Evolutionary conservation across 2,888 invertebrate genomes (phyloP), one percentile per base, ranked within the genome.

Genomic region (Polydrusus tereticollis): DNA sequence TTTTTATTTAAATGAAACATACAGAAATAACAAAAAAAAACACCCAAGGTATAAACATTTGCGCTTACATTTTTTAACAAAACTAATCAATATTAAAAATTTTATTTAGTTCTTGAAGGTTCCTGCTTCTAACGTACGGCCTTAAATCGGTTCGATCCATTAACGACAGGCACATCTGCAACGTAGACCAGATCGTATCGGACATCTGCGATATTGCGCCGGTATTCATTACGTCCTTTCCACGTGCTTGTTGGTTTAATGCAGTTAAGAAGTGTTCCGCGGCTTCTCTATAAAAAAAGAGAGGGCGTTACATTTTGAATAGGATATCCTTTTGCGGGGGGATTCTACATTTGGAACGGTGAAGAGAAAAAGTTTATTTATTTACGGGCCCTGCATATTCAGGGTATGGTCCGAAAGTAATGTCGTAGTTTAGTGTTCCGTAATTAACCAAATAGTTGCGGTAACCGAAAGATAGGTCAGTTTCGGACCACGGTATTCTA

Each of bases 201-300:
- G 97, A 97, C 93, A 94, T 94, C 72, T 89, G 88, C 1, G 86
- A 85, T 50, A 87, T 81, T 29, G 83, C 80, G 76, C 85, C 86
- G 60, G 84, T 83, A 63, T 86, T 83, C 16, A 79, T 75, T 0
- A 83, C 80, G 36, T 90, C 90, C 82, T 89, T 91, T 14, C 90
- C 94, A 75, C 90, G 91, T 20, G 93, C 90, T 87, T 99, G 99
- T 85, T 97, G 93, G 85, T 96, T 97, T 38, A 99, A 86, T 0
- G 98, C 98, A 2, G 93, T 93, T 58, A 99, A 85, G 80, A 99
- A 93, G 87, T 99, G 99, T 84, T 98, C 98, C 12, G 94, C 95
- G 5, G 99, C 98, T 87, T 99, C 94, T 82, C 93, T 97, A 33
- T 80, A 62, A 83, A 82, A 74, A 36, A 67, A 43, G 10, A 72